Base-by-base conservation (phyloP, 2,113 vertebrate species). In the Saccopteryx bilineata region DNA sequence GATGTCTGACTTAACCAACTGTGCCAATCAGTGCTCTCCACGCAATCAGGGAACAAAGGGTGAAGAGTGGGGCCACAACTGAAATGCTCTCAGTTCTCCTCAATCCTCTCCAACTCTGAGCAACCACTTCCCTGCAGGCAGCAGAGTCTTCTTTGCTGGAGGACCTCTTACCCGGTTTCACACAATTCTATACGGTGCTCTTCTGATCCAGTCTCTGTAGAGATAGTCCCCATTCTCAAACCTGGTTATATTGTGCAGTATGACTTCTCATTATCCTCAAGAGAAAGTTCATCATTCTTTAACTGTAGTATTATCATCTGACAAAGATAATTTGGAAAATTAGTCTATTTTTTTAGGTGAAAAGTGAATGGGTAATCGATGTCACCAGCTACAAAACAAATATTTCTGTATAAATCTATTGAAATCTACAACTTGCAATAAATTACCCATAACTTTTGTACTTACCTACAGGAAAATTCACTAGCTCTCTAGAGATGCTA, bases 121-220 rank as follows among this genome's bases (percentile, higher is more conserved):
- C 31, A 60, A 21, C 26, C 7, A 1, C 33, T 9, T 31, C 72
- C 26, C 26, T n/a, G 6, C 39, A 52, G 50, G 31, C 5, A 31
- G 9, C n/a, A 10, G 2, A 83, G 5, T 94, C 65, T 69, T 75
- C 46, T 80, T 81, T 17, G 5, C 26, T 31, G 50, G 14, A 48
- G 23, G 9, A 50, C 26, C 65, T 79, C 39, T 68, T 48, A 19
- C 12, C 26, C 39, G 21, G 86, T 4, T 61, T 72, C 31, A 56
- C 24, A 23, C 2, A 2, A 24, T n/a, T 33, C 3, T 26, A 7
- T 23, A 31, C 11, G 4, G 3, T 48, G 15, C 7, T 7, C 8
- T 33, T 54, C 50, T 9, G 50, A 61, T 2, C 0, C 11, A 15
- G 0, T 50, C 10, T 74, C n/a, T 9, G 2, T 11, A 14, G 1